A percentile compares a stretch with the other conserved stretches of the same genome.
phyloP scores from a whole-genome alignment of 2,888 invertebrate species.

The Scaptomyza parva region DNA sequence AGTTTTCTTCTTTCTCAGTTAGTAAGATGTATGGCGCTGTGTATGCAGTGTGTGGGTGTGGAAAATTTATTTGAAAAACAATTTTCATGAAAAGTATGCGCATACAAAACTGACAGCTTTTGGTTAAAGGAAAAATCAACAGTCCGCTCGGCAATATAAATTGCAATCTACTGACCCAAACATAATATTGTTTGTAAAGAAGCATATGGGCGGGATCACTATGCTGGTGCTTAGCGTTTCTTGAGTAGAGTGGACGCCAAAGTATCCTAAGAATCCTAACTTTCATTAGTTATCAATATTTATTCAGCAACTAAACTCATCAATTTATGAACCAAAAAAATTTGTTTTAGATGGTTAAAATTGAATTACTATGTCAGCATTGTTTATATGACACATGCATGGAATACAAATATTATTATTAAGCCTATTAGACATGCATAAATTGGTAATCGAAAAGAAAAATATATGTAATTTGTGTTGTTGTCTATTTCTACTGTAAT shows the following conservation, averaged over 20 bases:
- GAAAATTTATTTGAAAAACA: conserved; percentile 79
- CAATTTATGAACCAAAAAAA: no score
- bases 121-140: conserved; percentile 71
- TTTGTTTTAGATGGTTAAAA: no score
- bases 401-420: no score
- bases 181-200: conserved; percentile 58
- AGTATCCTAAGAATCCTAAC: background rate
- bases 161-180: conserved; percentile 69
- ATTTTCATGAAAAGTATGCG: conserved; percentile 78
- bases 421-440: no score
- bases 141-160: conserved; percentile 66
- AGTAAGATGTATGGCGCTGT: conserved; percentile 66
- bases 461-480: no score
- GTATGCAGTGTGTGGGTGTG: conserved; percentile 49
- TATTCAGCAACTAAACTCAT: background rate
- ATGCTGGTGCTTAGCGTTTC: conserved; percentile 1
- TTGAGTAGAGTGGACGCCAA: conserved; percentile 13
- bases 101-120: conserved; percentile 77
- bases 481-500: no score
- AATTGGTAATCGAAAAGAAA: no score
- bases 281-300: background rate
- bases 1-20: conserved; percentile 26
- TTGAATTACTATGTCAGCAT: no score
- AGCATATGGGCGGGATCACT: conserved; percentile 53
- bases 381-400: no score